Conservation (phyloP, 2,888 invertebrate species). For the Stenchaetothrips biformis region DNA sequence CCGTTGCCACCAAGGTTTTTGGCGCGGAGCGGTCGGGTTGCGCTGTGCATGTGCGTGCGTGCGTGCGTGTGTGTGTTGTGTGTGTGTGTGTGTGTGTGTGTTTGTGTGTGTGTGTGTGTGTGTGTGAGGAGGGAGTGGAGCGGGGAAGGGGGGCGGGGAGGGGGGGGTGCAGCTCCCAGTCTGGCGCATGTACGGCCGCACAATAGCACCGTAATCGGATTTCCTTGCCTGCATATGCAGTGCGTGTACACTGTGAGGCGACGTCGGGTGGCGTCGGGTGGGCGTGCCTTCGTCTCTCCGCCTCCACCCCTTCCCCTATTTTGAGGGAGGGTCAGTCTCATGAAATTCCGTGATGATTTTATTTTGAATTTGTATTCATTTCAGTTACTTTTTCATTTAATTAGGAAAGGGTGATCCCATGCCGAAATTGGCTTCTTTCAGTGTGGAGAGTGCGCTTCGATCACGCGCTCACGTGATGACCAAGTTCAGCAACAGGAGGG, state of each 20-base stretch:
- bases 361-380: no score
- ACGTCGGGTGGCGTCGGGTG: background rate
- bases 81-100: no score
- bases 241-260: background rate
- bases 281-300: no score
- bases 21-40: background rate
- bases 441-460: no score
- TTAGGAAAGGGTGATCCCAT: no score
- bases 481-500: no score
- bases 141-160: background rate
- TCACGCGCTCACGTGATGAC: no score
- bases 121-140: background rate
- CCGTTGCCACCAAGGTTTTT: background rate
- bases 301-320: no score
- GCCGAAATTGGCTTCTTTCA: no score
- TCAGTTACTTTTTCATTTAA: no score
- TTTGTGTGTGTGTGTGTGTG: background rate
- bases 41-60: background rate
- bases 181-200: background rate
- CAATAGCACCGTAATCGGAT: conserved; percentile 13
- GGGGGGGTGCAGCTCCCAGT: background rate
- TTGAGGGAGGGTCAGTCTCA: background rate
- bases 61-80: background rate
- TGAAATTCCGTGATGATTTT: no score
- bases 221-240: conserved; percentile 24